These are phyloP conservation scores for Heterodera schachtii DNA, from an alignment of 1,140 invertebrate genomes.

Conservation along the genomic window DNA sequence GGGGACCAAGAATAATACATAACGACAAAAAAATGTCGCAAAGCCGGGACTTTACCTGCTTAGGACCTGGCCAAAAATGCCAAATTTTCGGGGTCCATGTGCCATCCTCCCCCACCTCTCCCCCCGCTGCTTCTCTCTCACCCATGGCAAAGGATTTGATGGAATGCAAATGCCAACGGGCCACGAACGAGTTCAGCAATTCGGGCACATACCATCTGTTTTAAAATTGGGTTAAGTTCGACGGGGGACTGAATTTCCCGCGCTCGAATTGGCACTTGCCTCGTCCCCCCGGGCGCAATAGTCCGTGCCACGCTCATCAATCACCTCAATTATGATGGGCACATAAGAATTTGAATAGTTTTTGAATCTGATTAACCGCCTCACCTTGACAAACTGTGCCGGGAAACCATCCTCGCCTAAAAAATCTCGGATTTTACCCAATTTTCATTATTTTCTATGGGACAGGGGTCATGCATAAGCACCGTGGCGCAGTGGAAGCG, in stretches of 20 bases:
- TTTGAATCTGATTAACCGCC: no score
- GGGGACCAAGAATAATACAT: no score
- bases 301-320: constrained; percentile 91
- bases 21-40: no score
- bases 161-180: constrained; percentile 84
- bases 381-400: constrained; percentile 70
- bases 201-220: constrained; percentile 78
- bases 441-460: background rate
- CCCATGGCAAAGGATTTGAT: constrained; percentile 92
- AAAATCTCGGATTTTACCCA: background rate
- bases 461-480: constrained; percentile 71
- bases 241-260: no score
- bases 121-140: background rate
- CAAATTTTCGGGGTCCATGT: background rate
- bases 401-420: constrained; percentile 93
- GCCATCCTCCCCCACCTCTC: no score
- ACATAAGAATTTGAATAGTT: no score
- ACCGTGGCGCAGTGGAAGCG: constrained; percentile 97
- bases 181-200: constrained; percentile 94
- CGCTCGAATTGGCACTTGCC: constrained; percentile 66
- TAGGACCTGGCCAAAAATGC: no score
- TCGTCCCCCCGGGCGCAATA: constrained; percentile 97
- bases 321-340: constrained; percentile 70
- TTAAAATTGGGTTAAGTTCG: background rate
- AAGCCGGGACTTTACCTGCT: no score